Evolutionary conservation across 2,113 vertebrate genomes (phyloP), one percentile per base, ranked within the genome.

Genomic region (Passer domesticus): DNA sequence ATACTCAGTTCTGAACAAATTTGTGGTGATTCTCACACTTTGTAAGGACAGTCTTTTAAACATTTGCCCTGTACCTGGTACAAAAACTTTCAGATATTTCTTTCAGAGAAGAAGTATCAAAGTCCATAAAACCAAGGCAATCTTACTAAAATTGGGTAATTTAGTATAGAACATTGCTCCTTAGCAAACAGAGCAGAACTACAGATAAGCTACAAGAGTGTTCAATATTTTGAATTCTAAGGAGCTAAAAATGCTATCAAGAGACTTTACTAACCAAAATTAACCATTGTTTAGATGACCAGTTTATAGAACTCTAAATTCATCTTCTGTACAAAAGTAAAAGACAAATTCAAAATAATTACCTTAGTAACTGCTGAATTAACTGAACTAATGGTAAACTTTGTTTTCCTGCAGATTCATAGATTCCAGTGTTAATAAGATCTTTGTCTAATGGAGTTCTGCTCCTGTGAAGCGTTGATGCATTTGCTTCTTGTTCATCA

Each of bases 391-490:
- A 97, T 13, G 99, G 99, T 53, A 99, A 98, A 90, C 98, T 99
- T 93, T 99, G 99, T 79, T 99, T 99, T 82, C 99, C 99, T 28
- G 99, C 97, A 5, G 99, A 99, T 96, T 99, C 99, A 75, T 99
- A 99, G 91, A 99, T 99, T 52, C 99, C 99, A 0, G 99, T 99
- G 96, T 99, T 99, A 96, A 99, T 99, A 70, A 99, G 98, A 85
- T 99, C 99, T 98, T 99, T 99, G 96, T 99, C 99, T 90, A 99
- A 66, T 15, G 99, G 98, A 92, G 99, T 98, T 81, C 99, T 98
- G 89, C 98, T 99, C 74, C 99, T 98, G 12, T 99, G 99, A 97
- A 99, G 98, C 0, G 98, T 98, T 30, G 99, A 99, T 30, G 99
- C 99, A 75, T 98, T 99, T 47, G 98, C 99, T 97, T 99, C 99